Evolutionary conservation across 1,140 invertebrate species (phyloP), one percentile per base, ranked within the genome.

Genomic region (Sinella curviseta): DNA sequence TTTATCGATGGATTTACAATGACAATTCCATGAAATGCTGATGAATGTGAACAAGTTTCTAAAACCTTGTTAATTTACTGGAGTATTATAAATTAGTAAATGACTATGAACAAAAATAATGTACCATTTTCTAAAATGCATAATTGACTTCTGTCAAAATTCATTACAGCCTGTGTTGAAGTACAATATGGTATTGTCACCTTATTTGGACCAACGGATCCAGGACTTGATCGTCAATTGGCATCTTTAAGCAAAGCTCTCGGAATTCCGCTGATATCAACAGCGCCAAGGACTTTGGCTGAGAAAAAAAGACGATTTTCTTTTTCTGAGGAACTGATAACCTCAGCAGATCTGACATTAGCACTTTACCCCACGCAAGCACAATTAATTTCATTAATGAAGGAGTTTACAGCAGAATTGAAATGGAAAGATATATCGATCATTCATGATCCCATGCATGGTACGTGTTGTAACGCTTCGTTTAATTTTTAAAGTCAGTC

Each of bases 341-440:
- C 26, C 30, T 28, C 39, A 36, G 35, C 74, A 2, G 78, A 82
- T 33, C 70, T 82, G 8, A 81, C 80, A 24, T 28, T 84, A 12
- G 75, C 83, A 12, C 78, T 84, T 24, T 81, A 82, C 73, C 83
- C 83, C 0, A 84, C 80, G 0, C 83, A 84, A 65, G 34, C 76
- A 20, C 81, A 82, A 35, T 31, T 84, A 8, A 81, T 82, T 26
- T 60, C 20, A 24, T 34, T 84, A 4, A 60, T 77, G 76, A 82
- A 82, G 35, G 83, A 84, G 77, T 76, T 84, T 30, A 79, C 77
- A 0, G 57, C n/a, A 24, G 80, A 84, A 77, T 65, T 84, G 20
- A 67, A 78, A 34, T 84, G 83, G 83, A 82, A 82, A 33, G 82
- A 83, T 60, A 74, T 80, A 54, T 80, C 83, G 1, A 81, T 84